These are phyloP conservation scores for Cerastis rubricosa DNA, from an alignment of 2,888 invertebrate species.

Conservation along the genomic window DNA sequence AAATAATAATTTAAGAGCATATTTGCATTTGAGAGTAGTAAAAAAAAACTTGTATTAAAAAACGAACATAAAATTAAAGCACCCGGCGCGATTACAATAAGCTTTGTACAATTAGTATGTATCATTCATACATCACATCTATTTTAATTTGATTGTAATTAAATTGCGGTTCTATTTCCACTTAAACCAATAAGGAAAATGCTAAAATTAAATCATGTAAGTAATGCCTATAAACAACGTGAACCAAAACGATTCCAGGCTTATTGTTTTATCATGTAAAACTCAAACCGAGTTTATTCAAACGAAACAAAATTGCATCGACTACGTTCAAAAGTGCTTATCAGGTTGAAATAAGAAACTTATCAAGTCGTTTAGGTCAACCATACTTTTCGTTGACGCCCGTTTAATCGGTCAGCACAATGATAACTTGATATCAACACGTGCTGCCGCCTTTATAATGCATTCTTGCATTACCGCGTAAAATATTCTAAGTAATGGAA, in stretches of 20 bases:
- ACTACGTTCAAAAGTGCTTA: constrained; percentile 45
- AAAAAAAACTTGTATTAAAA: not conserved
- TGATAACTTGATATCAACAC: constrained; percentile 57
- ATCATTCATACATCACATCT: not conserved
- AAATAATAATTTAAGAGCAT: not conserved
- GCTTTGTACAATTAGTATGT: not conserved
- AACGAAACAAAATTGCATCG: constrained; percentile 31
- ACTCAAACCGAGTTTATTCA: constrained; percentile 4
- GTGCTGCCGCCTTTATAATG: constrained; percentile 43
- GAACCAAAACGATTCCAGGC: not conserved
- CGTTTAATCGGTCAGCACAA: constrained; percentile 53
- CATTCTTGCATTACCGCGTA: constrained; percentile 45
- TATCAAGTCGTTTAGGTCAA: constrained; percentile 58
- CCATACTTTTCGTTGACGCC: constrained; percentile 44
- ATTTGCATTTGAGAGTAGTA: not conserved
- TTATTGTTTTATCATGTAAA: not conserved
- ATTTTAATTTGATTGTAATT: constrained; percentile 33
- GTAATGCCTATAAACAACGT: constrained; percentile 11
- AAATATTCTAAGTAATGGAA: constrained; percentile 17
- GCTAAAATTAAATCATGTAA: constrained; percentile 4
- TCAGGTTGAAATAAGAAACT: constrained; percentile 58
- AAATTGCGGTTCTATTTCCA: constrained; percentile 18
- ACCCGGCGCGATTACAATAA: not conserved
- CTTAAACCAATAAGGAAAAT: constrained; percentile 40
- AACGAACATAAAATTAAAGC: too few relatives aligned